Conservation (phyloP, 2,888 invertebrate genomes). For the Sympetrum striolatum region DNA sequence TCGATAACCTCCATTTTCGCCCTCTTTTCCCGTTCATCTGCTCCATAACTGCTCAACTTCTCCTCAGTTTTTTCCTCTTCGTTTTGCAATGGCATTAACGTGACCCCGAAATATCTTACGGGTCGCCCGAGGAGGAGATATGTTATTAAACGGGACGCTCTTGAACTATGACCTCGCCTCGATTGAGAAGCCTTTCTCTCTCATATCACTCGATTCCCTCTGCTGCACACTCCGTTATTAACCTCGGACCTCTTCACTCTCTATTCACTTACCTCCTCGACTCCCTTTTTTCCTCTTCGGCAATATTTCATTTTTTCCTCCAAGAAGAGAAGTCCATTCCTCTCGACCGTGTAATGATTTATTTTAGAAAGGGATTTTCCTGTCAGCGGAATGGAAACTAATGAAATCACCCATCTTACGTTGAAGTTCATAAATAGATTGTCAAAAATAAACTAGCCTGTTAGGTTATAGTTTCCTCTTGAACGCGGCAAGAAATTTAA, state of each 20-base stretch:
- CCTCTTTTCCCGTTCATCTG: background rate
- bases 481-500: too few species aligned
- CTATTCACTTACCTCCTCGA: background rate
- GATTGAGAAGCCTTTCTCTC: background rate
- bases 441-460: too few species aligned
- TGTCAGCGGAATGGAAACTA: too few species aligned
- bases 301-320: background rate
- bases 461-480: too few species aligned
- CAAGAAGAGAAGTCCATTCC: background rate
- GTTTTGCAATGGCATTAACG: background rate
- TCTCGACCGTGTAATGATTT: background rate
- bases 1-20: too few species aligned
- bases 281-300: background rate
- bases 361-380: background rate
- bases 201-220: background rate
- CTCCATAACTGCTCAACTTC: background rate
- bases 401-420: too few species aligned
- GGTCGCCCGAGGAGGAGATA: background rate
- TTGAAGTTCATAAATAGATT: too few species aligned
- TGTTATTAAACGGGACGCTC: background rate
- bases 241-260: background rate
- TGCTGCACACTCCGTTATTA: background rate
- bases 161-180: background rate
- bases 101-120: background rate
- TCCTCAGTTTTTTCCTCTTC: background rate